A percentile compares a stretch with the other conserved stretches of the same genome.
Conservation (phyloP, 1,140 invertebrate species). For the Leptinotarsa texana region DNA sequence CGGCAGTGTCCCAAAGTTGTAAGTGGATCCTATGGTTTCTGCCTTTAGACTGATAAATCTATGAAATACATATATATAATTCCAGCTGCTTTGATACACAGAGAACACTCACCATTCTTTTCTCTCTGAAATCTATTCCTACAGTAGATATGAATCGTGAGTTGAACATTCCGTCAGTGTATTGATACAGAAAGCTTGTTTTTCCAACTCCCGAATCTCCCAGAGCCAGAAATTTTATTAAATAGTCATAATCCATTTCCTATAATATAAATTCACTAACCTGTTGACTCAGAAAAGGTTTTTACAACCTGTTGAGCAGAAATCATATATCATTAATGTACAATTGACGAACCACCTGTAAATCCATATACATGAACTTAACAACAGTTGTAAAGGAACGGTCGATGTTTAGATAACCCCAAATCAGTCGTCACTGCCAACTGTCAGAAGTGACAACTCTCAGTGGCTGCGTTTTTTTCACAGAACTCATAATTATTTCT, state of each 20-base stretch:
- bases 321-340: neutral
- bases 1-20: slow-evolving; percentile 96
- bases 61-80: neutral
- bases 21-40: slow-evolving; percentile 85
- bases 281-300: too few relatives aligned
- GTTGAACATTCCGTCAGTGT: slow-evolving; percentile 91
- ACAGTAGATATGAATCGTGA: slow-evolving; percentile 95
- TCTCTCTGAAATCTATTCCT: slow-evolving; percentile 97
- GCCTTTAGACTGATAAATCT: slow-evolving; percentile 80
- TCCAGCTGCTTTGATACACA: neutral
- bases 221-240: slow-evolving; percentile 93
- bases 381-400: too few relatives aligned
- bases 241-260: slow-evolving; percentile 89
- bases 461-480: too few relatives aligned
- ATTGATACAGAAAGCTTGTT: slow-evolving; percentile 92
- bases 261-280: neutral
- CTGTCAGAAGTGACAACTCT: too few relatives aligned
- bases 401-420: too few relatives aligned
- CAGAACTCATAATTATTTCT: too few relatives aligned
- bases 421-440: too few relatives aligned
- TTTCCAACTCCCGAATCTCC: slow-evolving; percentile 94
- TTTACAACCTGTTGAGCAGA: slow-evolving; percentile 11
- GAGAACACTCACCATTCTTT: slow-evolving; percentile 81
- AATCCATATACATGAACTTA: too few relatives aligned
- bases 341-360: too few relatives aligned